Conservation (phyloP, 2,113 vertebrate genomes). For the Aldabrachelys gigantea region DNA sequence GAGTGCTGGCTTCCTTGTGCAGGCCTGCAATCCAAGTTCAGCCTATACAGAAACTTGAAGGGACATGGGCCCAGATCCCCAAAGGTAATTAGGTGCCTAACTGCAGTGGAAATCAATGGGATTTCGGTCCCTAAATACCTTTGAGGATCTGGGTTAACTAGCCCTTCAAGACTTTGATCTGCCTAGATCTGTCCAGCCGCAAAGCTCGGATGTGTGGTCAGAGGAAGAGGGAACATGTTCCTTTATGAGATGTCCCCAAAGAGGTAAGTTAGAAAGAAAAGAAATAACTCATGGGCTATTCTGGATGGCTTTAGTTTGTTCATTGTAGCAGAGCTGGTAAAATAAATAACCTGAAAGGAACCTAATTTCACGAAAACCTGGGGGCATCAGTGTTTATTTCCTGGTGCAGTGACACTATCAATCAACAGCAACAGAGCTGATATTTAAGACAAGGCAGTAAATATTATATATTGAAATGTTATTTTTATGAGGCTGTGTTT, state of each 20-base stretch:
- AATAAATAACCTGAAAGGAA: neutral
- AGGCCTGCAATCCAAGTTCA: neutral
- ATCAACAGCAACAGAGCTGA: neutral
- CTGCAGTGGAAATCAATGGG: neutral
- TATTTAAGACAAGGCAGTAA: neutral
- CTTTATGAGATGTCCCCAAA: neutral
- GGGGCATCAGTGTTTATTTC: neutral
- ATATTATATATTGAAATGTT: neutral
- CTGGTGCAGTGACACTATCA: neutral
- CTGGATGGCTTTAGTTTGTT: neutral
- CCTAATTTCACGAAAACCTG: neutral
- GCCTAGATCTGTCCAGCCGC: neutral
- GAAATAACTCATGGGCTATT: neutral
- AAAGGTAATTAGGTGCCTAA: neutral
- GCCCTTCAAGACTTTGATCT: neutral
- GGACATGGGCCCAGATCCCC: neutral
- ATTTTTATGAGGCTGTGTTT: neutral
- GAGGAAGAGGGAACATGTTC: neutral
- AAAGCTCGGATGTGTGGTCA: neutral
- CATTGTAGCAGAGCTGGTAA: neutral
- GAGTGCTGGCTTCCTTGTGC: neutral
- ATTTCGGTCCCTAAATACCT: neutral
- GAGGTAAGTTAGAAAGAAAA: neutral
- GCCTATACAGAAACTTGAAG: neutral
- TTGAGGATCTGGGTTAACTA: neutral